Conservation (phyloP, 2,888 invertebrate genomes). For the Noctua comes region DNA sequence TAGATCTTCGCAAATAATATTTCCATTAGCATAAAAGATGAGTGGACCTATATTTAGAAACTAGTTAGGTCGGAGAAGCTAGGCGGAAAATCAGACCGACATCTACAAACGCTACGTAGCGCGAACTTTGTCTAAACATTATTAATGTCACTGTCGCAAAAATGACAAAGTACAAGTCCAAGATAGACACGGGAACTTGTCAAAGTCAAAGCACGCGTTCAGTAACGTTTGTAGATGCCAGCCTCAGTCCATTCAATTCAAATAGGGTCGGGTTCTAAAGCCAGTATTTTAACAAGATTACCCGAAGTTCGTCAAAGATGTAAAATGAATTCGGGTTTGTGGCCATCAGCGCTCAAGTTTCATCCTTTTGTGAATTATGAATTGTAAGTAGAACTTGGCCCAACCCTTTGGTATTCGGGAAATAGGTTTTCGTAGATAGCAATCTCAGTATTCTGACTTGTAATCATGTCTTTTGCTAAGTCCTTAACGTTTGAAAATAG, state of each 20-base stretch:
- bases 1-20: conserved; percentile 17
- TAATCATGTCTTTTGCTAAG: not conserved
- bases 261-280: conserved; percentile 40
- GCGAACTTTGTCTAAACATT: not conserved
- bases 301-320: conserved; percentile 62
- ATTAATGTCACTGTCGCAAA: not conserved
- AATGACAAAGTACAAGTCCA: not conserved
- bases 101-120: not conserved
- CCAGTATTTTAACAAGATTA: conserved; percentile 58
- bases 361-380: conserved; percentile 57
- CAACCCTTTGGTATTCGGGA: conserved; percentile 31
- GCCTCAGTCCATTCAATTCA: conserved; percentile 24
- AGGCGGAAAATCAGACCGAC: conserved; percentile 17
- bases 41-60: conserved; percentile 26
- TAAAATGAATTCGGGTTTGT: conserved; percentile 59
- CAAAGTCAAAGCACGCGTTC: not conserved
- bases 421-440: conserved; percentile 21
- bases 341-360: conserved; percentile 53
- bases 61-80: not conserved
- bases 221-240: not conserved
- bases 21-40: conserved; percentile 37
- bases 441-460: conserved; percentile 7
- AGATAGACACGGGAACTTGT: no score
- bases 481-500: not conserved
- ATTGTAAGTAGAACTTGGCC: conserved; percentile 46